Base-by-base conservation (phyloP, 2,888 invertebrate species). In the Chorisops tibialis region DNA sequence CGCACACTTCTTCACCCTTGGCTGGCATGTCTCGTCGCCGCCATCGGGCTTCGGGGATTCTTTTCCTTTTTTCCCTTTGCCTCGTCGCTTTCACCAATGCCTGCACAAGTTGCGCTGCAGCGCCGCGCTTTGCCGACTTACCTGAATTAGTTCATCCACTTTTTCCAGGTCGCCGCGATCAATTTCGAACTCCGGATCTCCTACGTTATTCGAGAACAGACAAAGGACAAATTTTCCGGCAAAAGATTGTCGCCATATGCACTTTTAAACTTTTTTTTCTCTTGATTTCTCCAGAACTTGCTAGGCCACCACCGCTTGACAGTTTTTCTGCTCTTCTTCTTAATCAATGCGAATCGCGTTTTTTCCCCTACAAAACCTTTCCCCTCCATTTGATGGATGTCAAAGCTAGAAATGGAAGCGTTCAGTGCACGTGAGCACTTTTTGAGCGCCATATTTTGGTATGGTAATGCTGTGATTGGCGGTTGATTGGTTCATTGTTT, bases 171-270 rank as follows among this genome's bases (percentile, higher is more conserved):
- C 21, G n/a, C n/a, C n/a, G 45, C 30, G 45, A 45, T 45, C 12
- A 12, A 24, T 19, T 45, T 39, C 22, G 14, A 30, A 30, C 30
- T 30, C 41, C 41, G 38, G 38, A 39, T 18, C 30, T 5, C 11
- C 12, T 18, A 12, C 49, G 48, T 39, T 50, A 51, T 51, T 56
- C 41, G 45, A 16, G 24, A 24, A 35, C 12, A 56, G 24, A 59
- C 35, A 48, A 37, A 59, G 21, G 38, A 21, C 48, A 14, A 48
- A 48, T 38, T 43, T 43, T 41, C 18, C 39, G 35, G 24, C 39
- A 59, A 59, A 60, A 63, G 49, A 43, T 43, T 48, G 63, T 63
- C 63, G 63, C 63, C 63, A 63, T 63, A 61, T 63, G 56, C 61
- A 63, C 50, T 56, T 63, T 48, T 50, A 41, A 48, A 38, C 52